phyloP scores from a whole-genome alignment of 1,140 invertebrate species.

The Mya arenaria region DNA sequence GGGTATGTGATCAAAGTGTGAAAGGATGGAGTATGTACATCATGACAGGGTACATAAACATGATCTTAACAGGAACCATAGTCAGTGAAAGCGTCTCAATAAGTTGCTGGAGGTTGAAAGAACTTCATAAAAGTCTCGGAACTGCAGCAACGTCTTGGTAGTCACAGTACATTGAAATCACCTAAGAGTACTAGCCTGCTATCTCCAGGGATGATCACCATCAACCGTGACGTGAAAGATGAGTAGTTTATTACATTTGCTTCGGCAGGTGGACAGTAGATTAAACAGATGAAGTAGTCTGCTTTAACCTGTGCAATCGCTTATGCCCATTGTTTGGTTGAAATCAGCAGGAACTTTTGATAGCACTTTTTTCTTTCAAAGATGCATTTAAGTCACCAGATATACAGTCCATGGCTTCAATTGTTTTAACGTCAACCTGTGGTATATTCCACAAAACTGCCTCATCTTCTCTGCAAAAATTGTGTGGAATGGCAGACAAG shows the following conservation, averaged over 20 bases:
- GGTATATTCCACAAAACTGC: neutral
- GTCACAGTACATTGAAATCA: slow-evolving; percentile 47
- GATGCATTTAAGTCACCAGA: slow-evolving; percentile 1
- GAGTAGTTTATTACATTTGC: neutral
- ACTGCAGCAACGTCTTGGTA: neutral
- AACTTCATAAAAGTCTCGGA: neutral
- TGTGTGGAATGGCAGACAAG: neutral
- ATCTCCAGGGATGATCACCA: neutral
- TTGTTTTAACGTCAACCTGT: neutral
- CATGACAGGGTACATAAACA: neutral
- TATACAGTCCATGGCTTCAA: slow-evolving; percentile 29
- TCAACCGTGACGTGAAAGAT: neutral
- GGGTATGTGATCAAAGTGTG: slow-evolving; percentile 17
- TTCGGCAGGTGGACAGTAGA: slow-evolving; percentile 6
- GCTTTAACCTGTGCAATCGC: neutral
- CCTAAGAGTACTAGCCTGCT: slow-evolving; percentile 1
- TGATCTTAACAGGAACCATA: slow-evolving; percentile 36
- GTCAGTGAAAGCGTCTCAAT: slow-evolving; percentile 13
- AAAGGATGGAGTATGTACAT: neutral
- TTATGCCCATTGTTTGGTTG: slow-evolving; percentile 36
- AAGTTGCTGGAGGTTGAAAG: neutral
- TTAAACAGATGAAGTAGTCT: neutral
- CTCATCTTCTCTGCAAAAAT: neutral
- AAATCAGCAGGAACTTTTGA: slow-evolving; percentile 24
- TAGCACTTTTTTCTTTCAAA: neutral